Evolutionary conservation across 53 echinoderm and acorn worm genomes (phyloP).

Genomic region (Temnopleurus reevesii): DNA sequence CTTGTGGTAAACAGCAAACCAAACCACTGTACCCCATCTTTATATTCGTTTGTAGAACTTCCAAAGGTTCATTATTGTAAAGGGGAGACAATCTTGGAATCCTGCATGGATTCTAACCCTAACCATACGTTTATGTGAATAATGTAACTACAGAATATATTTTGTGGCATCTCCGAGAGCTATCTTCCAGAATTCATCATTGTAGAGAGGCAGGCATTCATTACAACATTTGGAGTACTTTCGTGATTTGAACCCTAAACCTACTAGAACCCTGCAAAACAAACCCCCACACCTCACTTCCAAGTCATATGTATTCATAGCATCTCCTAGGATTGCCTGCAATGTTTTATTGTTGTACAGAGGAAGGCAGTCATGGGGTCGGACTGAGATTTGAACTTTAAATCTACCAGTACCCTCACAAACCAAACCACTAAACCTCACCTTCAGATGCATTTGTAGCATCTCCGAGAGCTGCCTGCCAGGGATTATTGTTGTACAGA

Average conservation of each 20-base stretch:
- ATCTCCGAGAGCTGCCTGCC: constrained; percentile 58
- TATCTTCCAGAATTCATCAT: too few species aligned
- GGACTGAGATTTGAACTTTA: neutral
- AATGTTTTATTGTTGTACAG: constrained; percentile 84
- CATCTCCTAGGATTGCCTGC: constrained; percentile 62
- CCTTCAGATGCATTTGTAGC: constrained; percentile 91
- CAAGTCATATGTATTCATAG: constrained; percentile 91
- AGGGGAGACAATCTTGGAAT: too few species aligned
- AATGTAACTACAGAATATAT: too few species aligned
- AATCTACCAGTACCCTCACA: neutral
- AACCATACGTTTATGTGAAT: too few species aligned
- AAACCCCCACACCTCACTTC: neutral
- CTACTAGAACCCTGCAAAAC: neutral
- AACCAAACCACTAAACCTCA: constrained; percentile 20
- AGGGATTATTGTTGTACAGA: neutral
- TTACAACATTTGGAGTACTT: neutral
- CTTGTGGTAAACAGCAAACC: too few species aligned
- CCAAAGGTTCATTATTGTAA: too few species aligned
- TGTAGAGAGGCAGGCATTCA: too few species aligned
- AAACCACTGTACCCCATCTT: too few species aligned
- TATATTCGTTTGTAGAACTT: too few species aligned
- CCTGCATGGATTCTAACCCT: too few species aligned
- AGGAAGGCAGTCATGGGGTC: too few species aligned
- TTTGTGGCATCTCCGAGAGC: too few species aligned
- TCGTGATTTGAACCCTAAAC: neutral